Evolutionary conservation across 2,888 invertebrate species (phyloP), one percentile per base, ranked within the genome.

Genomic region (Resseliella maxima): DNA sequence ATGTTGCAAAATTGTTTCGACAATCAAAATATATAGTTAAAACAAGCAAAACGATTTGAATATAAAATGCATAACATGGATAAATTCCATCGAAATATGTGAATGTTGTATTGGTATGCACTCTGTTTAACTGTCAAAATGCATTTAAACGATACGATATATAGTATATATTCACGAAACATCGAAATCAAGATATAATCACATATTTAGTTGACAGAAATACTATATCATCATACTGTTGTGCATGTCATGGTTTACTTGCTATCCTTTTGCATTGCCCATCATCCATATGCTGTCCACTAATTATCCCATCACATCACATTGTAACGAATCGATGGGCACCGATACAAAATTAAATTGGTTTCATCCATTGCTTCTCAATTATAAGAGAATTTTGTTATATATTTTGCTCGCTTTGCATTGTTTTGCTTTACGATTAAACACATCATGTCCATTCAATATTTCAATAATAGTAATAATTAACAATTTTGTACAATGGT

Each of bases 261-360:
- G 12, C 8, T n/a, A 31, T 15, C 27, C 31, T 31, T 27, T 10
- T 12, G 12, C 31, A n/a, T 59, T 18, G 24, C 35, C 3, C 31
- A 59, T 24, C n/a, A n/a, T n/a, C 24, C 27, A 59, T 3, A 3
- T n/a, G 3, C 31, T 72, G 72, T 72, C 72, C 72, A 72, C 72
- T 72, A 72, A 72, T 72, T 72, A 72, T 72, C 72, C 72, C n/a
- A n/a, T n/a, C n/a, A n/a, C n/a, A 72, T 31, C 72, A 72, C 72
- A 72, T 72, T 35, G 31, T 35, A 72, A 27, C 59, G 18, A 59
- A 3, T 59, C 27, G 27, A 15, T 72, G 15, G 31, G 72, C 72
- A 72, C 31, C 72, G 72, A 72, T 72, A 72, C 31, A 72, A n/a
- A 72, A 72, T 72, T 72, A 72, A 72, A 72, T 72, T 31, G 72